Percentiles rank a stretch among this genome's conserved stretches.
phyloP scores from a whole-genome alignment of 2,797 vertebrate species.

The Cynodonichthys magdalenae region DNA sequence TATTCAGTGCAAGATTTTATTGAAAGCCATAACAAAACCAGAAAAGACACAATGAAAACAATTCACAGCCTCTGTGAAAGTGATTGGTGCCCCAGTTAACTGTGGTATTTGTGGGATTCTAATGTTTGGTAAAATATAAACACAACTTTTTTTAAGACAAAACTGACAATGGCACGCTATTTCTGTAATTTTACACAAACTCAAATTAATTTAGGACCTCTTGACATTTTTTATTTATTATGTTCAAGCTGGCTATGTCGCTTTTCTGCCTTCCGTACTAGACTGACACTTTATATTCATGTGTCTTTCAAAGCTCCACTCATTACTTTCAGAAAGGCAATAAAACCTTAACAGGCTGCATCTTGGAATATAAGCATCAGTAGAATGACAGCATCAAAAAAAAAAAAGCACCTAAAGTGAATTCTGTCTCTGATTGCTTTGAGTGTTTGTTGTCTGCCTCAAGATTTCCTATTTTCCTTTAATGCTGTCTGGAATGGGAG shows the following conservation, averaged over 20 bases:
- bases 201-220: neutral
- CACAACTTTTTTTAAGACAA: neutral
- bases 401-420: neutral
- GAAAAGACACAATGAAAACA: conserved; percentile 18
- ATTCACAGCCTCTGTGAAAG: conserved; percentile 9
- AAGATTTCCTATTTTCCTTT: conserved; percentile 1
- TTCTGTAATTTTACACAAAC: neutral
- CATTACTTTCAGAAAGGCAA: conserved; percentile 2
- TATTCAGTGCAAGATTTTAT: conserved; percentile 12
- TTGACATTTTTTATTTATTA: neutral
- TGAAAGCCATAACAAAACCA: conserved; percentile 1
- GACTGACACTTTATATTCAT: neutral
- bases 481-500: conserved; percentile 11
- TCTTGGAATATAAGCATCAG: neutral
- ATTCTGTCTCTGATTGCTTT: conserved; percentile 22
- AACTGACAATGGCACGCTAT: neutral
- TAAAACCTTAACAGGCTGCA: neutral
- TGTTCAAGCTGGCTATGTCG: neutral
- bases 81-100: conserved; percentile 10
- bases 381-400: neutral
- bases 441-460: conserved; percentile 10
- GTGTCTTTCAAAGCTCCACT: neutral
- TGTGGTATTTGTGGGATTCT: neutral
- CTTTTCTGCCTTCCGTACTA: neutral
- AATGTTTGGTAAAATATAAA: conserved; percentile 13